Evolutionary conservation across 2,113 vertebrate species (phyloP).

Genomic region (Leptosomus discolor): DNA sequence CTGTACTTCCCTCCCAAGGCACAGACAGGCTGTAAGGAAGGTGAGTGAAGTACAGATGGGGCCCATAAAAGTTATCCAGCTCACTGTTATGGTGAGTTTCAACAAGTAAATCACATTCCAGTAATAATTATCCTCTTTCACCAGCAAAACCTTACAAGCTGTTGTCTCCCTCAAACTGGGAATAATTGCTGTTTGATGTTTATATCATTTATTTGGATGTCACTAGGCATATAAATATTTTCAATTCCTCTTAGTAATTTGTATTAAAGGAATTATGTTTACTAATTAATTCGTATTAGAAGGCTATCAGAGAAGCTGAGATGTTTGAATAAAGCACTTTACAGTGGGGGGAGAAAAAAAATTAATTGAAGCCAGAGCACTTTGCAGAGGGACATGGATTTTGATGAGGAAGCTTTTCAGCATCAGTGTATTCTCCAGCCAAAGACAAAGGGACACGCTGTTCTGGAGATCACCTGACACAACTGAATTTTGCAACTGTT

Average conservation of each 20-base stretch:
- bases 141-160: neutral
- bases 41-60: neutral
- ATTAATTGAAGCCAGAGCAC: neutral
- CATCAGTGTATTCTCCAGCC: neutral
- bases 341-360: neutral
- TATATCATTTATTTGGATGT: neutral
- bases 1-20: neutral
- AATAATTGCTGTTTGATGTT: neutral
- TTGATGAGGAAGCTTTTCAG: neutral
- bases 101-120: neutral
- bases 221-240: neutral
- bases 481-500: neutral
- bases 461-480: too few relatives aligned
- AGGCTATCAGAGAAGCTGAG: neutral
- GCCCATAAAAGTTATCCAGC: neutral
- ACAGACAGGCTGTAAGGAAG: neutral
- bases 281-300: neutral
- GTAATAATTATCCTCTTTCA: neutral
- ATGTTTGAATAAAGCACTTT: neutral
- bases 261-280: neutral
- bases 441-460: neutral
- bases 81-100: neutral
- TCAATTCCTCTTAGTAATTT: neutral
- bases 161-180: neutral
- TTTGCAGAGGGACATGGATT: neutral